Evolutionary conservation across 2,888 invertebrate species (phyloP).

Genomic region (Thera britannica): DNA sequence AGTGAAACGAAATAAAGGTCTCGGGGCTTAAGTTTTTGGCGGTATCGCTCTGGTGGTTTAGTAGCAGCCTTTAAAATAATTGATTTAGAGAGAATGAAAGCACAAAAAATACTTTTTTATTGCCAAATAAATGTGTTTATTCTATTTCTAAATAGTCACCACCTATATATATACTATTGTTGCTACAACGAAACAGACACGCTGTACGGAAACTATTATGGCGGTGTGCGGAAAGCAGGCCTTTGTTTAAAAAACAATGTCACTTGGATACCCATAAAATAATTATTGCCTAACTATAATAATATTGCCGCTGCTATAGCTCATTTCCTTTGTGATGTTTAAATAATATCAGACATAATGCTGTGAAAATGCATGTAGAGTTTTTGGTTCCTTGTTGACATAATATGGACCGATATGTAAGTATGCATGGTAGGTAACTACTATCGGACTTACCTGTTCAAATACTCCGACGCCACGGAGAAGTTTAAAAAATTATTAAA

Average conservation of each 20-base stretch:
- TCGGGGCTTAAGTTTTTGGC: too few species aligned
- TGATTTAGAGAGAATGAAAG: too few species aligned
- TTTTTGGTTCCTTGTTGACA: conserved; percentile 22
- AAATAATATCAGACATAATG: conserved; percentile 17
- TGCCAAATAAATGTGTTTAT: neutral
- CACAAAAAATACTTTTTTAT: too few species aligned
- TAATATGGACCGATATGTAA: conserved; percentile 12
- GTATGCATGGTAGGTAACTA: neutral
- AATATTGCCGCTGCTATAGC: neutral
- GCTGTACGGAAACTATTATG: neutral
- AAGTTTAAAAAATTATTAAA: too few species aligned
- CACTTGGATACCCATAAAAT: conserved; percentile 10
- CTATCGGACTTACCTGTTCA: neutral
- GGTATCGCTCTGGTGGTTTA: too few species aligned
- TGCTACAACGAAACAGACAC: neutral
- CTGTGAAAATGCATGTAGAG: conserved; percentile 8
- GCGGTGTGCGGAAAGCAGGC: conserved; percentile 1
- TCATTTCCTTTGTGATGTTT: conserved; percentile 25
- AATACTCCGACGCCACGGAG: too few species aligned
- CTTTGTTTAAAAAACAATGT: conserved; percentile 20
- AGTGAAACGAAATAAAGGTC: too few species aligned
- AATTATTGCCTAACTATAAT: conserved; percentile 1
- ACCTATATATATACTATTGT: neutral
- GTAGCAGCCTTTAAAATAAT: too few species aligned
- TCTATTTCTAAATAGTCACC: neutral